Conservation (phyloP, 92 coral and sea anemone species). For the Isaurus tuberculatus region DNA sequence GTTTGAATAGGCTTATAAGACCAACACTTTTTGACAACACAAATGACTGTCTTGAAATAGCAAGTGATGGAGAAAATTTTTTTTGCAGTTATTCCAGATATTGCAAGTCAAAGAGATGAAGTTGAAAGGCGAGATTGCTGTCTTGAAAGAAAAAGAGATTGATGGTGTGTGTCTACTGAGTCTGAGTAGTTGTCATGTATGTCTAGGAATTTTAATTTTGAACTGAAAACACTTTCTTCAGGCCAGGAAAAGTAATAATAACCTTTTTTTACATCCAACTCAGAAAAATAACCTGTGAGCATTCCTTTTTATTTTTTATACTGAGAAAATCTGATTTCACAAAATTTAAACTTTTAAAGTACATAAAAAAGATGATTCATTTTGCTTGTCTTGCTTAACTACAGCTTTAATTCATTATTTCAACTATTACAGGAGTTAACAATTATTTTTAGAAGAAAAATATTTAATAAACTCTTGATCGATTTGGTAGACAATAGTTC, state of each 20-base stretch:
- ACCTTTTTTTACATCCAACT: no score
- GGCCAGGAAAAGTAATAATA: neutral
- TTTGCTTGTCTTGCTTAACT: no score
- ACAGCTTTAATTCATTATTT: no score
- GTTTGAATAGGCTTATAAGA: neutral
- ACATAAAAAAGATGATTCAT: no score
- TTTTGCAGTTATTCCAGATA: conserved; percentile 69
- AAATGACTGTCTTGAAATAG: neutral
- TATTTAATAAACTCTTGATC: no score
- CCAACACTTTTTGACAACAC: neutral
- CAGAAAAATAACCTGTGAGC: no score
- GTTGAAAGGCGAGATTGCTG: conserved; percentile 77
- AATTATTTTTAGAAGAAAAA: no score
- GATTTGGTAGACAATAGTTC: no score
- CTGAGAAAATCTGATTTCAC: no score
- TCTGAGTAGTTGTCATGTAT: neutral
- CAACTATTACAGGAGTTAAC: no score
- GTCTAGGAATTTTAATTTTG: neutral
- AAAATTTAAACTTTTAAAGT: neutral
- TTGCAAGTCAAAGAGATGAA: conserved; percentile 80
- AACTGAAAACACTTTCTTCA: neutral
- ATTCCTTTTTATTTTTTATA: neutral
- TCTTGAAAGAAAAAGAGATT: conserved; percentile 67
- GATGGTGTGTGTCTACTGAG: conserved; percentile 51
- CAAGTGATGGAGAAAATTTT: neutral